Evolutionary conservation across 2,888 invertebrate genomes (phyloP), one percentile per base, ranked within the genome.

Genomic region (Salticus scenicus): DNA sequence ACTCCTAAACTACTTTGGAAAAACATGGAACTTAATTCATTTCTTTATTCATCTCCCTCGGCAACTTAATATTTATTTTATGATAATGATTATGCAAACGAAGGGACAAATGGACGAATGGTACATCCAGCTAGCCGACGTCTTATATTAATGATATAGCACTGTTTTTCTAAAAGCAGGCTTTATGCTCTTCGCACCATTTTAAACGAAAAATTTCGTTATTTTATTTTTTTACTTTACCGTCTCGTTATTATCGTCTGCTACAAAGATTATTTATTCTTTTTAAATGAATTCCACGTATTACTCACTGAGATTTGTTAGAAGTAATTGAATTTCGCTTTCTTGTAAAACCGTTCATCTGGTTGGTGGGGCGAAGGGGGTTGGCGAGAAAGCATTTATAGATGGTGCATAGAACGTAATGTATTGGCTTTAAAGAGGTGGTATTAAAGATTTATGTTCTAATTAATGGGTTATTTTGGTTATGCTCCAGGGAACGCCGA

Each of bases 41-140:
- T 83, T 83, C 71, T 77, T 37, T 57, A 71, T 76, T 81, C 69
- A 42, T 70, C 27, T 74, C 51, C 83, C 30, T 42, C 30, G 20
- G 76, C 72, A 37, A 67, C 83, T 83, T 83, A 77, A 83, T 83
- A 83, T 83, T 83, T 83, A 83, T 83, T 83, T 83, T 83, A 83
- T 83, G 83, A 66, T 83, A 83, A 83, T 83, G 76, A 83, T 83
- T 81, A 83, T 83, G 76, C 72, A 83, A 83, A 83, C 76, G 76
- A 72, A 66, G 41, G 10, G 33, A 64, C 64, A 76, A 73, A 74
- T 67, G 64, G 74, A 47, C 28, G 64, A 33, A 28, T 51, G 47
- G 73, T 73, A 73, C 67, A 51, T 76, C 83, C 57, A 47, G 37
- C 71, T 51, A 24, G 76, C 71, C 33, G 57, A 27, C 71, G 80